Base-by-base conservation (phyloP, 2,113 vertebrate species). In the Tor tambroides region DNA sequence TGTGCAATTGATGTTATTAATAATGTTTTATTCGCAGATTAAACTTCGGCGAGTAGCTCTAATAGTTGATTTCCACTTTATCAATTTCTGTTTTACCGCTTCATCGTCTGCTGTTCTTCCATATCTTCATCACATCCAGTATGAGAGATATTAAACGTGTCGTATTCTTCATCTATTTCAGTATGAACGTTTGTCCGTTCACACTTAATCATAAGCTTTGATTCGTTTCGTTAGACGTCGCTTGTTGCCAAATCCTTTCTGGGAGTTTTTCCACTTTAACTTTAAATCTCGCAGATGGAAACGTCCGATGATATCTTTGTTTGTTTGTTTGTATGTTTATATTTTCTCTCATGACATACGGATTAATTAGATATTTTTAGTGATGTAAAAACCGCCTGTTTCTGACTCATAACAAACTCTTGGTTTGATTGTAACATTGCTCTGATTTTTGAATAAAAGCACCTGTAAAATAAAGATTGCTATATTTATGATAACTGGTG, bases 401-500 rank as follows among this genome's bases (percentile, higher is more conserved):
- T 80, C 41, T 72, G 23, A 83, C 59, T 79, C 43, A 15, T 8
- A 76, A 87, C 86, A 86, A 83, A 65, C 65, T 89, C 41, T 83
- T 85, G 87, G 35, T 85, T 85, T 83, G 76, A 83, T 89, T 91
- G 81, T 90, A 85, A 88, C 63, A 72, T 85, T 89, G 84, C 78
- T 91, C 86, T 79, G 72, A 67, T 86, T 87, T 89, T 88, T 88
- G 77, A 88, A 90, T 88, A 89, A 90, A 90, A 78, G 65, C 80
- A 86, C 86, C 32, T 88, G 84, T 91, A 83, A 89, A 90, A 90
- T 87, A 89, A 91, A 86, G 77, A 88, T 89, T 86, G 86, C 84
- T 89, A 90, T 90, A 90, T 90, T 90, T 90, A 90, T 88, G 87
- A 86, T 90, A 90, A 89, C 56, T 32, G 28, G 2, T 87, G 82